Base-by-base conservation (phyloP, 1,140 invertebrate genomes). In the Pseudomyrmex concolor region DNA sequence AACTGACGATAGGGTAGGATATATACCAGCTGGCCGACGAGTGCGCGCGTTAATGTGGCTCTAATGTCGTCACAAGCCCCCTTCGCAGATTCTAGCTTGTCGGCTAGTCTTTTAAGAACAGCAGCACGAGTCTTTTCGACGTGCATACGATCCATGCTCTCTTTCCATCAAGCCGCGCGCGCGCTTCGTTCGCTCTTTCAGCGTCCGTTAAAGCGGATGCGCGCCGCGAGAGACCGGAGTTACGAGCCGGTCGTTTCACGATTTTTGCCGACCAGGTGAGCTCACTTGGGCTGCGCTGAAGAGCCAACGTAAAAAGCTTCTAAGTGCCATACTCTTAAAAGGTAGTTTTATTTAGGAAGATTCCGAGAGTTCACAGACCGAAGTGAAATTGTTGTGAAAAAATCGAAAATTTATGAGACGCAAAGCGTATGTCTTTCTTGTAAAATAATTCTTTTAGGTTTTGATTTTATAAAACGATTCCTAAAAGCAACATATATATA, bases 41-140 rank as follows among this genome's bases (percentile, higher is more conserved):
- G 91, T 82, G 73, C 60, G 82, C 83, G 82, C 88, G 90, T 87
- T 91, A 91, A 91, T 91, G 90, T 89, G 83, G 72, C 88, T 91
- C 89, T 91, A 91, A 91, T 91, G 90, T 91, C 90, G 82, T 62
- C 22, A 60, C 34, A 19, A 51, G 17, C 72, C 45, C 66, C 48
- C 84, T 45, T 72, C 59, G 60, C 80, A 43, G 51, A 17, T 57
- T 17, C 51, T 17, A 17, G 55, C 63, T 17, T 5, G 57, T 25
- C 55, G 74, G 51, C 77, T 71, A 57, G 62, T 60, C 86, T 84
- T 84, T 84, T 84, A 87, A 87, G 22, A 84, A 43, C 60, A n/a
- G 2, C 60, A 43, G 0, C 25, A n/a, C 12, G 55, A 67, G 64
- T n/a, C 68, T 76, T 76, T 84, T 78, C 67, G 67, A 77, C 25